Percentiles rank a stretch among this genome's conserved stretches.
Conservation (phyloP, 2,113 vertebrate species). For the Pipra filicauda region DNA sequence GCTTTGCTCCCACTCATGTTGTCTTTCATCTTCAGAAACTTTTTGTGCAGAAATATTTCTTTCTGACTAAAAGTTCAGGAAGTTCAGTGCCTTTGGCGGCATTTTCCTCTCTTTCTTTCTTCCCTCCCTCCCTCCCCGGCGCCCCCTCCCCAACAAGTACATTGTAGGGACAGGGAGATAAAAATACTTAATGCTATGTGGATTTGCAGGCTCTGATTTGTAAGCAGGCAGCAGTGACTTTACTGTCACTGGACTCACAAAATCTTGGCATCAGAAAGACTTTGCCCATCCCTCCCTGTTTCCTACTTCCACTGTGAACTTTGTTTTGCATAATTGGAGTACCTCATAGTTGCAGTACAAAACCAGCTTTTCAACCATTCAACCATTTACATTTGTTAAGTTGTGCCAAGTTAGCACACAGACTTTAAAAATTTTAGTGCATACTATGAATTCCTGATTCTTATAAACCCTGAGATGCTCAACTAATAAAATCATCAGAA, state of each 20-base stretch:
- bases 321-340: slow-evolving; percentile 55
- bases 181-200: slow-evolving; percentile 44
- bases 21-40: slow-evolving; percentile 62
- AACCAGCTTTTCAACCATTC: not conserved
- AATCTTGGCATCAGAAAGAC: slow-evolving; percentile 47
- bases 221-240: slow-evolving; percentile 57
- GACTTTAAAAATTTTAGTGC: not conserved
- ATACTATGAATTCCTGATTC: not conserved
- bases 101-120: not conserved
- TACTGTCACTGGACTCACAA: slow-evolving; percentile 59
- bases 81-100: not conserved
- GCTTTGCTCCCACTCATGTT: slow-evolving; percentile 51
- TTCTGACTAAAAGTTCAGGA: slow-evolving; percentile 40
- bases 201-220: slow-evolving; percentile 46
- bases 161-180: not conserved
- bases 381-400: not conserved
- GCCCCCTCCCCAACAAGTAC: not conserved
- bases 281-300: not conserved
- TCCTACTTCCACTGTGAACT: not conserved
- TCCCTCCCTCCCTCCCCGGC: not conserved
- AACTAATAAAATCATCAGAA: not conserved
- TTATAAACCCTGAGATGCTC: not conserved
- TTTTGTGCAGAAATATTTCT: slow-evolving; percentile 51
- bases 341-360: not conserved
- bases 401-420: not conserved